Base-by-base conservation (phyloP, 92 coral and sea anemone species). In the Palythoa caribaeorum region DNA sequence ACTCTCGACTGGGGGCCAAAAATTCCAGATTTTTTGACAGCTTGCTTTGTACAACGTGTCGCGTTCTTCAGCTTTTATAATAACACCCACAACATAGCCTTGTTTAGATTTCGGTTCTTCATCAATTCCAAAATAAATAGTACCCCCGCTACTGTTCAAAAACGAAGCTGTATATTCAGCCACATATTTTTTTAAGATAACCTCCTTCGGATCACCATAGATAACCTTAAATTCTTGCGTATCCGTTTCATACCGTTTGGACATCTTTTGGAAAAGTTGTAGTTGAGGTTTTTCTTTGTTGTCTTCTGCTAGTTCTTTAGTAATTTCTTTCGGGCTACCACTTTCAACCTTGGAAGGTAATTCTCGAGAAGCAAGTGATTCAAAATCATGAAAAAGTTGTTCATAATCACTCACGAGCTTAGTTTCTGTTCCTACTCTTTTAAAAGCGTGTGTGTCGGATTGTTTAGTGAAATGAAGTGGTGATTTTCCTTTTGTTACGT, bases 1-100 rank as follows among this genome's bases (percentile, higher is more conserved):
- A n/a, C 89, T 88, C 55, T 88, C 80, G 10, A 94, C 95, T 0
- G 95, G 92, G 48, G 97, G 97, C 92, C 94, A 94, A 76, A 92
- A 90, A 52, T 92, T 90, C 70, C 92, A 71, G 73, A 94, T 79
- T 37, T 54, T 71, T 51, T 84, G 74, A 51, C 85, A 78, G 70
- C 86, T 71, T 86, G 73, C 92, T 20, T 83, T 44, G 8, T 76
- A 66, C 6, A 94, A 75, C 59, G 78, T 88, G 50, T 63, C 76
- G 13, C 95, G 88, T 63, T 90, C 91, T 59, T 79, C 60, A 16
- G 7, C 62, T 6, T 90, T 78, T 48, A 94, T 19, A n/a, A 92
- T 88, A 11, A 94, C 84, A 7, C 95, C 97, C 20, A 90, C 89
- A 68, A 80, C 88, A 63, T 86, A 83, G 48, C 97, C 95, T 5